These are phyloP conservation scores for Hyposoter dolosus DNA, from an alignment of 2,888 invertebrate genomes.

Conservation along the genomic window DNA sequence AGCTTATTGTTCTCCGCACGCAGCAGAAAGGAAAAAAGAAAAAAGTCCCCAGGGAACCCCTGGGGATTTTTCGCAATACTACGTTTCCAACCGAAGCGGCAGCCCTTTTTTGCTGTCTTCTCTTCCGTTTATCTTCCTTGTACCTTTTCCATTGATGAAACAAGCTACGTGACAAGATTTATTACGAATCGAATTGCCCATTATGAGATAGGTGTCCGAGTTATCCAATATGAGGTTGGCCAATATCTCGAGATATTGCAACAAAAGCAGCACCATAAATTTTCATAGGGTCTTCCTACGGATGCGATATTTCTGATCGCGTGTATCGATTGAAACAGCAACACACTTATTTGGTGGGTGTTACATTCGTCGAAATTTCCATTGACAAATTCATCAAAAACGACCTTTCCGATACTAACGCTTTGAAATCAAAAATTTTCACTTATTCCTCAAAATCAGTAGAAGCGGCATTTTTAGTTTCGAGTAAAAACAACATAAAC, in stretches of 20 bases:
- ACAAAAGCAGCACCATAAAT: not conserved
- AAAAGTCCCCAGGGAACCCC: conserved; percentile 14
- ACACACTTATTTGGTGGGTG: not conserved
- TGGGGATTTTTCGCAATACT: conserved; percentile 65
- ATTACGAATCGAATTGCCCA: not conserved
- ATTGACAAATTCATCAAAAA: not conserved
- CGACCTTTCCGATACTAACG: too few species aligned
- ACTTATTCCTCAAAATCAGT: too few species aligned
- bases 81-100: conserved; percentile 53
- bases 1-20: conserved; percentile 70
- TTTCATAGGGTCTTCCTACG: not conserved
- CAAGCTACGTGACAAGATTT: conserved; percentile 26
- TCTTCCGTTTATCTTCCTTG: not conserved
- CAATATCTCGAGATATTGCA: not conserved
- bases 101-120: conserved; percentile 1
- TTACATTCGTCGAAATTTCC: not conserved
- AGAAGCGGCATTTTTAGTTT: too few species aligned
- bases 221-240: not conserved
- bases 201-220: not conserved
- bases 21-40: conserved; percentile 30
- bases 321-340: not conserved
- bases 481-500: too few species aligned
- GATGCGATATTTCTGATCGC: not conserved
- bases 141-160: not conserved
- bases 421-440: too few species aligned